These are phyloP conservation scores for Taphrorychus bicolor DNA, from an alignment of 2,888 invertebrate genomes.

Conservation along the genomic window DNA sequence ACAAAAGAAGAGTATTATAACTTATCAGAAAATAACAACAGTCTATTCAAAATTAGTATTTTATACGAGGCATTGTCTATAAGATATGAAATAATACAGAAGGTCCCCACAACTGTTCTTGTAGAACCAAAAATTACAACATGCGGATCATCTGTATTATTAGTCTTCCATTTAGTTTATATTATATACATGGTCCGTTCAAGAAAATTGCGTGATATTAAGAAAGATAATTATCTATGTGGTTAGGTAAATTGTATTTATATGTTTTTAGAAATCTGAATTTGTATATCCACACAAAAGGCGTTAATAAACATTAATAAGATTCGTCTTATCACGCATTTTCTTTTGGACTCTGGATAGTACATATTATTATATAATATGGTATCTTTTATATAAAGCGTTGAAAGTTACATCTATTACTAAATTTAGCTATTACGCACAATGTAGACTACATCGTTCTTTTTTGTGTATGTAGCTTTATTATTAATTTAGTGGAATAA, in stretches of 20 bases:
- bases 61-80: neutral
- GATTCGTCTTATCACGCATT: neutral
- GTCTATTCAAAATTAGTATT: neutral
- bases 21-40: neutral
- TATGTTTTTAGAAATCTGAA: too few species aligned
- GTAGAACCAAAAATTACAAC: neutral
- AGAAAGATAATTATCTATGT: neutral
- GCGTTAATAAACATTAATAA: too few species aligned
- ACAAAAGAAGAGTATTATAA: neutral
- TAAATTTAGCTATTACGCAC: neutral
- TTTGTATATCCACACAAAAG: too few species aligned
- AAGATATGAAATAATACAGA: neutral
- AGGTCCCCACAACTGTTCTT: neutral
- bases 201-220: neutral
- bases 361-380: neutral
- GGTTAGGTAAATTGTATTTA: too few species aligned
- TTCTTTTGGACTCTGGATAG: neutral
- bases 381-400: neutral
- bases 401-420: neutral
- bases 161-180: neutral
- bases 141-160: neutral
- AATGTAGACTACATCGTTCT: neutral
- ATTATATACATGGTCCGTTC: neutral
- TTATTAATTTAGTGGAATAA: slow-evolving; percentile 4
- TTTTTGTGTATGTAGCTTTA: neutral